phyloP scores from a whole-genome alignment of 2,113 vertebrate genomes.

The Leuciscus idus region DNA sequence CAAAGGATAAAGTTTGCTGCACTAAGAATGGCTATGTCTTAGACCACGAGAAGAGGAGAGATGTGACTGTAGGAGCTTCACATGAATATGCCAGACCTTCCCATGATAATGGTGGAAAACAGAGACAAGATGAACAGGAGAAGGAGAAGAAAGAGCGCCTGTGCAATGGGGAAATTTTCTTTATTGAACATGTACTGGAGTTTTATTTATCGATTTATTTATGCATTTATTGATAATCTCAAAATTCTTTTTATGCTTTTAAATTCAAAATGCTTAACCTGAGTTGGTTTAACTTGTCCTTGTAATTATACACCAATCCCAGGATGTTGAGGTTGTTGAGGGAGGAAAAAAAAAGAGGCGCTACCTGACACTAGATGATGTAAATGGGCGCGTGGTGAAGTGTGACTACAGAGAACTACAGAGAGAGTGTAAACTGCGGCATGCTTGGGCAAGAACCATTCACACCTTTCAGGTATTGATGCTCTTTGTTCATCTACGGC shows the following conservation, averaged over 20 bases:
- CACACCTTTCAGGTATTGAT: constrained; percentile 84
- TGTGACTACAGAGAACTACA: constrained; percentile 74
- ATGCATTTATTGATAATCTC: neutral
- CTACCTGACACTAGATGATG: constrained; percentile 74
- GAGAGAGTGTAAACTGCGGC: constrained; percentile 74
- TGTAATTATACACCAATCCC: neutral
- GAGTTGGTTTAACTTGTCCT: neutral
- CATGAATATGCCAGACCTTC: neutral
- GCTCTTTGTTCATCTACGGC: neutral
- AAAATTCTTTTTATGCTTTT: neutral
- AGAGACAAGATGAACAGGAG: neutral
- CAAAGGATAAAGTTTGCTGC: constrained; percentile 83
- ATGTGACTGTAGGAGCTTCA: neutral
- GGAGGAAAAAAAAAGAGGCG: constrained; percentile 42
- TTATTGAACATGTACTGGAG: constrained; percentile 73
- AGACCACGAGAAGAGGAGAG: constrained; percentile 59
- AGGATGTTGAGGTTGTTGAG: constrained; percentile 52
- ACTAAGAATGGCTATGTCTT: constrained; percentile 76
- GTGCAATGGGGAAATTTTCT: constrained; percentile 88
- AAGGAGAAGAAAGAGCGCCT: constrained; percentile 69
- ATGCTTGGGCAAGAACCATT: constrained; percentile 87
- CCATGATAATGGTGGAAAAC: neutral
- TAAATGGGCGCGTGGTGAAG: constrained; percentile 58
- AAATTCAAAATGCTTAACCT: neutral
- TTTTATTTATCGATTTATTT: neutral